Percentiles rank a stretch among this genome's conserved stretches.
These are phyloP conservation scores for Pipa parva DNA, from an alignment of 2,113 vertebrate species.

Conservation along the genomic window DNA sequence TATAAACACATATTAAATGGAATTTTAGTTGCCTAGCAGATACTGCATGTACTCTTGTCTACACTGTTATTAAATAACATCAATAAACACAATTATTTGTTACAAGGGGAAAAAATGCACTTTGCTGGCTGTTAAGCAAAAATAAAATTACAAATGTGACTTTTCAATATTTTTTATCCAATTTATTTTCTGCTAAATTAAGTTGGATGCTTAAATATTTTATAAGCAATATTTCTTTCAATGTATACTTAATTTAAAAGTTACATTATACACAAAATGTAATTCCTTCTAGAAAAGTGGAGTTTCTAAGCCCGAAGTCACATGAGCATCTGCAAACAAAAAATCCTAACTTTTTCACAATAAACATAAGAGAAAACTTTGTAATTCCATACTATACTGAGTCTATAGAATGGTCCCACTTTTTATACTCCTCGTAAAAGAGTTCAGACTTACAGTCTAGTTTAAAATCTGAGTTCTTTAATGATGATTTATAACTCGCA, in stretches of 20 bases:
- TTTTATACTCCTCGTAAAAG: too few relatives aligned
- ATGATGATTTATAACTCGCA: too few relatives aligned
- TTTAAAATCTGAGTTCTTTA: too few relatives aligned
- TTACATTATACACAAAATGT: conserved; percentile 7
- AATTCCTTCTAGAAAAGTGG: conserved; percentile 17
- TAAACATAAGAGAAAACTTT: neutral
- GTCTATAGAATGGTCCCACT: too few relatives aligned
- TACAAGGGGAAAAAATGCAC: conserved; percentile 12
- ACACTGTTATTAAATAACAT: conserved; percentile 33
- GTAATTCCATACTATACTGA: too few relatives aligned
- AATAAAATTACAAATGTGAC: conserved; percentile 33
- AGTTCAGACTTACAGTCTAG: too few relatives aligned
- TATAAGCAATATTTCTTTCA: conserved; percentile 36
- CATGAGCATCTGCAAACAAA: neutral
- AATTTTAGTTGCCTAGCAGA: conserved; percentile 14
- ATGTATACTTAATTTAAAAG: conserved; percentile 32
- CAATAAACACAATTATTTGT: conserved; percentile 31
- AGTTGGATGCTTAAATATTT: conserved; percentile 35
- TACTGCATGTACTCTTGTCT: conserved; percentile 13
- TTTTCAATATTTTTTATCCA: conserved; percentile 36
- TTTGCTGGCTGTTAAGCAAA: conserved; percentile 30
- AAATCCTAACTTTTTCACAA: neutral
- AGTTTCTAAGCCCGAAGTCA: neutral
- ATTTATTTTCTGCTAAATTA: conserved; percentile 31
- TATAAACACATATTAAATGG: conserved; percentile 17